phyloP scores from a whole-genome alignment of 92 coral and sea anemone genomes.

The Paramuricea clavata region DNA sequence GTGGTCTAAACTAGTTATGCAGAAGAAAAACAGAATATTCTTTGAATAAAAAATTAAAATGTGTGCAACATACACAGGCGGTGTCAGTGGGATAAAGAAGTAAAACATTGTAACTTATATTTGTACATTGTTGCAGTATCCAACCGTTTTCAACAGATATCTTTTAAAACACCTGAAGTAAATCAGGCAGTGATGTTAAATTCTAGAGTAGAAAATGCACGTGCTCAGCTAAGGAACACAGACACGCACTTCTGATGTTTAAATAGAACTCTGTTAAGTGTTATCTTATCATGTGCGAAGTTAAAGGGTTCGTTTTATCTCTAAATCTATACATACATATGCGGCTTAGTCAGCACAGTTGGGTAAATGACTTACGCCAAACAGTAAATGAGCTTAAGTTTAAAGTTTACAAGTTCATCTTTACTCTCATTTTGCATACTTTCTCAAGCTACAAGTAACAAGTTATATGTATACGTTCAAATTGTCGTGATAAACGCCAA shows the following conservation, averaged over 20 bases:
- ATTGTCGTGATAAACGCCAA: constrained; percentile 9
- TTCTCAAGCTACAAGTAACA: neutral
- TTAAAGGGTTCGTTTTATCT: constrained; percentile 16
- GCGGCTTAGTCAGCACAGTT: constrained; percentile 2
- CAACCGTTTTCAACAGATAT: constrained; percentile 15
- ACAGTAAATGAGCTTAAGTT: neutral
- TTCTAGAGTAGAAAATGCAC: neutral
- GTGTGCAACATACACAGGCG: neutral
- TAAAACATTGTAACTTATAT: constrained; percentile 1
- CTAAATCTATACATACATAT: neutral
- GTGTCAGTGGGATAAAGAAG: neutral
- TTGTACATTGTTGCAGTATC: neutral
- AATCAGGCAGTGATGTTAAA: neutral
- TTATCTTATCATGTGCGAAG: constrained; percentile 38
- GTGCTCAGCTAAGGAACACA: constrained; percentile 33
- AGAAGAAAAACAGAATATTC: neutral
- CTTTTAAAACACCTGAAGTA: neutral
- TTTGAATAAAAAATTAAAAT: neutral
- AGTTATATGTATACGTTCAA: neutral
- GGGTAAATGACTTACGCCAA: constrained; percentile 5
- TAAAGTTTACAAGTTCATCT: neutral
- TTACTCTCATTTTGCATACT: neutral
- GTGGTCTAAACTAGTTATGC: constrained; percentile 29
- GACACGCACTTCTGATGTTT: constrained; percentile 23
- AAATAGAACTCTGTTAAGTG: constrained; percentile 7